Conservation (phyloP, 2,113 vertebrate genomes). For the Spilogale gracilis region DNA sequence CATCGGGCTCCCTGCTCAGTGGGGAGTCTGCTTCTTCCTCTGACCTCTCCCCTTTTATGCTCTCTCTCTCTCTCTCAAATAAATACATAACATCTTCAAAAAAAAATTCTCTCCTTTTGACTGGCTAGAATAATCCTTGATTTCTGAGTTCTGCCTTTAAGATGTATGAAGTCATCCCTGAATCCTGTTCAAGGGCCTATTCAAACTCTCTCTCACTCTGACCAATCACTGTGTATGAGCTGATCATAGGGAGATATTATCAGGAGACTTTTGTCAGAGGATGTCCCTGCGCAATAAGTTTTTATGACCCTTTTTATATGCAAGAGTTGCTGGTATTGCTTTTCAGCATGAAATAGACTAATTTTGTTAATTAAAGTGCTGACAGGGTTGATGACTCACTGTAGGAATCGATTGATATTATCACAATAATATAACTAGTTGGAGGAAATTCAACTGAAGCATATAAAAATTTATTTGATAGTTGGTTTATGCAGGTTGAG, state of each 20-base stretch:
- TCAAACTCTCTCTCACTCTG: not conserved
- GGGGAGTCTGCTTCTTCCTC: too few relatives aligned
- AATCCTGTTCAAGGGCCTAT: not conserved
- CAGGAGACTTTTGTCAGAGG: constrained; percentile 53
- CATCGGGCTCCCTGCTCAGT: too few relatives aligned
- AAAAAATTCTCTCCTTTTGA: not conserved
- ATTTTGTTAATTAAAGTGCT: constrained; percentile 68
- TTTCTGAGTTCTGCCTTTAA: constrained; percentile 25
- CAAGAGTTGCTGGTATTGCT: constrained; percentile 35
- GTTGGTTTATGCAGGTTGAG: constrained; percentile 55
- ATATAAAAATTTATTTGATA: constrained; percentile 59
- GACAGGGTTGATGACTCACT: constrained; percentile 53
- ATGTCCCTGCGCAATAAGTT: constrained; percentile 48
- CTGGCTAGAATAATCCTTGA: not conserved
- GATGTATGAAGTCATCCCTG: not conserved
- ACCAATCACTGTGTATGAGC: not conserved
- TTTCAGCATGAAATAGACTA: constrained; percentile 68
- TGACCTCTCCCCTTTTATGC: too few relatives aligned
- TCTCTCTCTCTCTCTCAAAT: too few relatives aligned
- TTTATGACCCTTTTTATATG: constrained; percentile 57
- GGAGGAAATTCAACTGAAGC: constrained; percentile 61
- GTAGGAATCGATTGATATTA: constrained; percentile 17
- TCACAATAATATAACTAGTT: constrained; percentile 55
- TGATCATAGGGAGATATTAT: constrained; percentile 20
- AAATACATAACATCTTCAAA: not conserved